Conservation (phyloP, 2,888 invertebrate species). For the Tribolium freemani region DNA sequence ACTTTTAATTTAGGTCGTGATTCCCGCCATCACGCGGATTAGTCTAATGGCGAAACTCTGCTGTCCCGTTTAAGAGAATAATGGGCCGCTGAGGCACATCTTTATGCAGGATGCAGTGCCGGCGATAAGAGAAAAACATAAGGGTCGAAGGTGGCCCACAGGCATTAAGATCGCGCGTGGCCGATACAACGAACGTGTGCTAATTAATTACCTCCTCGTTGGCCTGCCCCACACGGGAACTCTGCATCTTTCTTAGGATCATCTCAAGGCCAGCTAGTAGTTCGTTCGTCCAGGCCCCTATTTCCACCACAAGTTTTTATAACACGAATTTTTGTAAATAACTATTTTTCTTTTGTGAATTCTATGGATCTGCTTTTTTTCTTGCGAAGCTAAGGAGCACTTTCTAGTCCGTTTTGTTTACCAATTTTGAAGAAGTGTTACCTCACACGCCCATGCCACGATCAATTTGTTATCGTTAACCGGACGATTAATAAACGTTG, state of each 20-base stretch:
- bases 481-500: slow-evolving; percentile 36
- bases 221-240: slow-evolving; percentile 22
- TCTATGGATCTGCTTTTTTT: no score
- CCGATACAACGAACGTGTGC: slow-evolving; percentile 49
- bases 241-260: slow-evolving; percentile 35
- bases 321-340: no score
- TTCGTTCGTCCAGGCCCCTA: no score
- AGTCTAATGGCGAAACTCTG: slow-evolving; percentile 28
- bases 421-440: no score
- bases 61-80: slow-evolving; percentile 29
- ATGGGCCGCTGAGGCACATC: slow-evolving; percentile 24
- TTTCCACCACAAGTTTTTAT: no score
- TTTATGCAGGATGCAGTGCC: slow-evolving; percentile 35
- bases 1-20: slow-evolving; percentile 30
- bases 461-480: slow-evolving; percentile 43
- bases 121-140: slow-evolving; percentile 32
- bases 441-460: slow-evolving; percentile 14
- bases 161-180: slow-evolving; percentile 60
- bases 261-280: not conserved
- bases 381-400: no score
- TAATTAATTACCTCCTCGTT: slow-evolving; percentile 48
- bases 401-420: no score
- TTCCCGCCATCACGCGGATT: slow-evolving; percentile 20
- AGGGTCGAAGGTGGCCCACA: slow-evolving; percentile 40
- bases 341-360: no score